Evolutionary conservation across 2,888 invertebrate genomes (phyloP).

Genomic region (Melieria picta): DNA sequence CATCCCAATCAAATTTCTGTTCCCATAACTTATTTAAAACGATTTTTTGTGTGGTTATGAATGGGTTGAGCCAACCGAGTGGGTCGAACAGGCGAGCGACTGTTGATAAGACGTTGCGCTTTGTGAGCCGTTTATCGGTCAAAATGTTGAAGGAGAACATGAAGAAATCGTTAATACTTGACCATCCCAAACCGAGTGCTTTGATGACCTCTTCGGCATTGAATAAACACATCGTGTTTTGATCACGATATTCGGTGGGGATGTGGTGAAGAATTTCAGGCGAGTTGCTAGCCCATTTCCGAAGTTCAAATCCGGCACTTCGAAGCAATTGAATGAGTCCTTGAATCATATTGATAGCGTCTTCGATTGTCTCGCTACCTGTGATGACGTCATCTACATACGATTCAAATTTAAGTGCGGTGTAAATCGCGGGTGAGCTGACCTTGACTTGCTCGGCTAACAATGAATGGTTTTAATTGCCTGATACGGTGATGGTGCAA

Average conservation of each 20-base stretch:
- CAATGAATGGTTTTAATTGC: slow-evolving; percentile 28
- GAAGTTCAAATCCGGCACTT: slow-evolving; percentile 5
- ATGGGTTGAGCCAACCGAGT: slow-evolving; percentile 8
- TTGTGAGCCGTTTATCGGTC: slow-evolving; percentile 2
- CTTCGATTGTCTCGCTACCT: slow-evolving; percentile 22
- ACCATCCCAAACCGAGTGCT: slow-evolving; percentile 4
- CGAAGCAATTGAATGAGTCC: slow-evolving; percentile 9
- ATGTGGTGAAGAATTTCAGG: slow-evolving; percentile 4
- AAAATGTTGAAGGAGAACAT: background rate
- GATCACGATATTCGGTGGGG: background rate
- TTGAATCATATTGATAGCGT: slow-evolving; percentile 18
- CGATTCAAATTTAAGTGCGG: slow-evolving; percentile 18
- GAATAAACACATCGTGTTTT: slow-evolving; percentile 17
- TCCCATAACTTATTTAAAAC: too few relatives aligned
- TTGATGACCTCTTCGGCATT: background rate
- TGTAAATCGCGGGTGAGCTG: slow-evolving; percentile 5
- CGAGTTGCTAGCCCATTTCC: slow-evolving; percentile 7
- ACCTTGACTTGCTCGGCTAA: slow-evolving; percentile 23
- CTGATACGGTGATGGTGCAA: slow-evolving; percentile 22
- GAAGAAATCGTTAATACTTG: slow-evolving; percentile 3
- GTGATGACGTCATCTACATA: slow-evolving; percentile 23
- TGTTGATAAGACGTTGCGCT: slow-evolving; percentile 19
- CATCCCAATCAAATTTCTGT: background rate
- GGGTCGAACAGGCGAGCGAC: slow-evolving; percentile 22
- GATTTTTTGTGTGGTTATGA: background rate